Base-by-base conservation (phyloP, 64 coral and sea anemone species). In the Stichodactyla mertensii region DNA sequence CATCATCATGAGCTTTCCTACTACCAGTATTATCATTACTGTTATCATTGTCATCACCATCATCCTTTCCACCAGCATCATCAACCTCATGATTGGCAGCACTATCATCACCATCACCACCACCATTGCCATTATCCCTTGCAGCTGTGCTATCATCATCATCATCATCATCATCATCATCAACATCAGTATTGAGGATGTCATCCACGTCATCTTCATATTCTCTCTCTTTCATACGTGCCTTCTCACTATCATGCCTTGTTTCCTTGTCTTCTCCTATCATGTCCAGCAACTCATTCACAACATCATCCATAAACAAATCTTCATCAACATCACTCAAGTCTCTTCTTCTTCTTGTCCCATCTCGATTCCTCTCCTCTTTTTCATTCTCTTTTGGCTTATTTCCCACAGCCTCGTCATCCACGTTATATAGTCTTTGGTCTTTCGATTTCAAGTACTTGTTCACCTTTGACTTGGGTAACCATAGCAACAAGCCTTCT, bases 401-500 rank as follows among this genome's bases (percentile, higher is more conserved):
- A 8, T 52, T 81, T 16, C 3, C 52, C 16, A 8, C 16, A 18
- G 16, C n/a, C 14, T 81, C 52, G 36, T 53, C 78, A 53, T 81
- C 54, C 52, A 52, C 26, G 78, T 74, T n/a, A 23, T 27, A 36
- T 31, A 45, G 36, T 45, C 27, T 52, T 16, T 19, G 80, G 22
- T 87, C 12, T 10, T 16, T 87, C 26, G n/a, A 52, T 55, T 74
- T 74, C 55, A 79, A 51, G n/a, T 78, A 22, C n/a, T 81, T 58
- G 10, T 55, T 18, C 16, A 87, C 77, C 59, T 92, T 79, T 20
- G 24, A 16, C 64, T 87, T 92, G 54, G 90, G 85, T 19, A 92
- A 61, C 90, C 90, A 92, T 57, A 92, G 52, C 57, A 92, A 77
- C 86, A 92, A 82, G 45, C 77, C 90, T 52, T 74, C 59, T 27